Evolutionary conservation across 2,113 vertebrate genomes (phyloP), one percentile per base, ranked within the genome.

Genomic region (Cochlearius cochlearius): DNA sequence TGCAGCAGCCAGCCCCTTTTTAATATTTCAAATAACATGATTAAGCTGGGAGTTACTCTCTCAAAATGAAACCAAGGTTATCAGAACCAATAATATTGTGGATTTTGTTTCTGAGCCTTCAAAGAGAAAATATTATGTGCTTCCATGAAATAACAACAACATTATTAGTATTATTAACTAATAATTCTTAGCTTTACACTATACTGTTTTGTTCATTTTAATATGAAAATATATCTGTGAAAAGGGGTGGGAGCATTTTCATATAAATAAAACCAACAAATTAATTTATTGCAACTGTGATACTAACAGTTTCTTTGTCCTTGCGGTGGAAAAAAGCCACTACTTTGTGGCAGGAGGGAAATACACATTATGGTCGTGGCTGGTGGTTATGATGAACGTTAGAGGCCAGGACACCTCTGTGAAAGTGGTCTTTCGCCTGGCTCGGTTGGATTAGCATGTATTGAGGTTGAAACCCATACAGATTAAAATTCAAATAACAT

Each of bases 351-450:
- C n/a, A 39, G 63, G 68, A 53, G 53, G 55, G 30, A n/a, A 32
- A 20, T 5, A 2, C 6, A 10, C 25, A 1, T 8, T 0, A 0
- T 6, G 64, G 52, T 4, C 36, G 2, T 3, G 34, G 78, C 30
- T 26, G 83, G 63, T 22, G 25, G 26, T 1, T 17, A 1, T 21
- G 73, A 3, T 11, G 47, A 21, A 30, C 0, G 1, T 7, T 2
- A 27, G 67, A 22, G 38, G 32, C 45, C 59, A 49, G 56, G 50
- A 32, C 53, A 25, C 7, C 20, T 38, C 50, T 3, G 13, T 15
- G 41, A 20, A 16, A 25, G 25, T 4, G 34, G 7, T 25, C 45
- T 55, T 19, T 9, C 5, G 2, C 62, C 50, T 27, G 27, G 17
- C 12, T 64, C 15, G 72, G 45, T 3, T 56, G 47, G 25, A 16